Base-by-base conservation (phyloP, 1,140 invertebrate species). In the Drosophila serrata region DNA sequence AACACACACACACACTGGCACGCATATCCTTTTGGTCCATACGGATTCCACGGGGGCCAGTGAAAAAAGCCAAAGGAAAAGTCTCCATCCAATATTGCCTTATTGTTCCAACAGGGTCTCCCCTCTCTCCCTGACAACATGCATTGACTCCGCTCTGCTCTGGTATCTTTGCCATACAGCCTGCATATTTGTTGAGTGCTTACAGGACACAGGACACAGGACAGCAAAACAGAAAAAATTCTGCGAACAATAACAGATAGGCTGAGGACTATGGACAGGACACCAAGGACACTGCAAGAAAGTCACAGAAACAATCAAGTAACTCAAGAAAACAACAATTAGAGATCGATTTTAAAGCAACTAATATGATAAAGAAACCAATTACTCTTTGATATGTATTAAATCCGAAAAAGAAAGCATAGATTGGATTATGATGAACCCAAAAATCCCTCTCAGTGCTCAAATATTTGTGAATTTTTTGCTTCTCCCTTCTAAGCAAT, bases 121-220 rank as follows among this genome's bases (percentile, higher is more conserved):
- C 15, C 4, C 33, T 27, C n/a, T 19, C 15, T 6, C 31, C 19
- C 13, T 19, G 56, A 22, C 56, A 29, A 19, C 33, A 19, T 48
- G 37, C 46, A 63, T 19, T 46, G 27, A 3, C 15, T 9, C n/a
- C n/a, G 46, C 24, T 29, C 24, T 2, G 24, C 8, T 6, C 57
- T 51, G 79, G 69, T 86, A 86, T 86, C 79, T 86, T 46, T 51
- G 12, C 53, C 69, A 35, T 45, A 87, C 82, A 86, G 82, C 82
- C 67, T 62, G 82, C 79, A 75, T 87, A 75, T 75, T 73, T 70
- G 73, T 75, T 64, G 62, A 56, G 65, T 29, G 45, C 39, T 64
- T 27, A 48, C 40, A 5, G 42, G 33, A 37, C 11, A 48, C 33
- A 17, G 43, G 31, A 57, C 15, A 64, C 17, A 27, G 17, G 17